These are phyloP conservation scores for Anarhynchus alexandrinus DNA, from an alignment of 2,113 vertebrate genomes.

Conservation along the genomic window DNA sequence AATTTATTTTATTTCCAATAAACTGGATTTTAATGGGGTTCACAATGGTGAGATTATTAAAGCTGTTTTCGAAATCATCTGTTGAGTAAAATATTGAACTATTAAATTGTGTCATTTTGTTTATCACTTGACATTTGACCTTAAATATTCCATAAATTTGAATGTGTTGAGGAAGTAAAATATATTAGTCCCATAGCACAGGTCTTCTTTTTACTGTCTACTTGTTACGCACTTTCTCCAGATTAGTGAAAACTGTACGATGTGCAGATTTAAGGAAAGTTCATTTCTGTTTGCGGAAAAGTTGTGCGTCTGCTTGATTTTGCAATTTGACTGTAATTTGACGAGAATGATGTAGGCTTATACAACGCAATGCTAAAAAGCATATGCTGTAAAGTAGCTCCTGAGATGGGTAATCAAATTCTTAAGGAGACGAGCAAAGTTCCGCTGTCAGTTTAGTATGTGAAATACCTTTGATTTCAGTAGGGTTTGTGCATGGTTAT, in stretches of 20 bases:
- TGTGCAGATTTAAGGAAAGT: not conserved
- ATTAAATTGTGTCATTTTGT: not conserved
- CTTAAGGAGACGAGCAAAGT: fast-evolving
- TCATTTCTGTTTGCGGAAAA: not conserved
- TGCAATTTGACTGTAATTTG: not conserved
- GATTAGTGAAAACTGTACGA: not conserved
- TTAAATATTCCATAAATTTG: not conserved
- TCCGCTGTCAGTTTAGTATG: not conserved
- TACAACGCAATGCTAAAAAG: not conserved
- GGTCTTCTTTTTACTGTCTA: not conserved
- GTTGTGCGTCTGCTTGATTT: not conserved
- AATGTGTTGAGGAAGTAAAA: not conserved
- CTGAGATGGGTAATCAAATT: not conserved
- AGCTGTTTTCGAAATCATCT: not conserved
- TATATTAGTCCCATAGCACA: not conserved
- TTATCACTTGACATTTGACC: slow-evolving; percentile 16
- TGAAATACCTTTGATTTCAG: not conserved
- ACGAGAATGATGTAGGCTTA: not conserved
- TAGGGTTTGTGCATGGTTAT: not conserved
- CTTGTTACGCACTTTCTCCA: not conserved
- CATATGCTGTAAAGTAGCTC: not conserved
- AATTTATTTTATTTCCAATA: slow-evolving; percentile 27
- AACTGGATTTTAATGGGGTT: slow-evolving; percentile 5
- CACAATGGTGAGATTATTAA: not conserved
- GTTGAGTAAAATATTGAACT: not conserved